Evolutionary conservation across 1,140 invertebrate genomes (phyloP).

Genomic region (Lordiphosa mommai): DNA sequence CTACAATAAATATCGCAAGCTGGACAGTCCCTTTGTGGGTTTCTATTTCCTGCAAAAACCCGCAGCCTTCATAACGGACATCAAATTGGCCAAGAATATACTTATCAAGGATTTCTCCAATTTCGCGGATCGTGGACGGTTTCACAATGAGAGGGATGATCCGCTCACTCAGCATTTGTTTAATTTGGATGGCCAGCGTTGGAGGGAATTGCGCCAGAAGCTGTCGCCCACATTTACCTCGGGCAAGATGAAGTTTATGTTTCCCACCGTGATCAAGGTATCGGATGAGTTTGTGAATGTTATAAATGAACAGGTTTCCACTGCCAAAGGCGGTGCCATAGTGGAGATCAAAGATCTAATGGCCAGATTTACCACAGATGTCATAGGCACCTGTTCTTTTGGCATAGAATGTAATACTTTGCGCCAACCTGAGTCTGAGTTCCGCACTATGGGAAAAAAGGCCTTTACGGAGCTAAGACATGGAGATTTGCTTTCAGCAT

Average conservation of each 20-base stretch:
- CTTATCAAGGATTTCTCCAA: slow-evolving; percentile 82
- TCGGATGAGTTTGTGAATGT: slow-evolving; percentile 47
- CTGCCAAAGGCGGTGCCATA: slow-evolving; percentile 24
- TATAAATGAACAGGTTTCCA: slow-evolving; percentile 47
- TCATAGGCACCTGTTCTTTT: slow-evolving; percentile 81
- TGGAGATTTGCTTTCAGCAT: slow-evolving; percentile 23
- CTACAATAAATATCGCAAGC: slow-evolving; percentile 53
- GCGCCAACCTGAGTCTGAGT: slow-evolving; percentile 76
- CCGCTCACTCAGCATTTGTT: slow-evolving; percentile 69
- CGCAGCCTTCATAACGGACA: slow-evolving; percentile 41
- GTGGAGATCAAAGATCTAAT: slow-evolving; percentile 83
- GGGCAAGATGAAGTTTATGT: slow-evolving; percentile 82
- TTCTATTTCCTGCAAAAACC: slow-evolving; percentile 46
- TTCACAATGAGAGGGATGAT: slow-evolving; percentile 76
- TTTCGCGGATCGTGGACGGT: slow-evolving; percentile 81
- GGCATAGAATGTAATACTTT: slow-evolving; percentile 81
- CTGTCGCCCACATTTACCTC: slow-evolving; percentile 81
- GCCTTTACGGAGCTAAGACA: slow-evolving; percentile 36
- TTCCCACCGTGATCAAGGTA: slow-evolving; percentile 75
- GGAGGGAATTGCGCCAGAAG: slow-evolving; percentile 80
- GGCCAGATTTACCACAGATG: slow-evolving; percentile 83
- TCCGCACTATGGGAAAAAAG: slow-evolving; percentile 73
- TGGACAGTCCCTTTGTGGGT: slow-evolving; percentile 51
- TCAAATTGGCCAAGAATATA: slow-evolving; percentile 80
- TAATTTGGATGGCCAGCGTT: slow-evolving; percentile 78